These are phyloP conservation scores for Sebastes flavidus DNA, from an alignment of 2,797 vertebrate species.

Conservation along the genomic window DNA sequence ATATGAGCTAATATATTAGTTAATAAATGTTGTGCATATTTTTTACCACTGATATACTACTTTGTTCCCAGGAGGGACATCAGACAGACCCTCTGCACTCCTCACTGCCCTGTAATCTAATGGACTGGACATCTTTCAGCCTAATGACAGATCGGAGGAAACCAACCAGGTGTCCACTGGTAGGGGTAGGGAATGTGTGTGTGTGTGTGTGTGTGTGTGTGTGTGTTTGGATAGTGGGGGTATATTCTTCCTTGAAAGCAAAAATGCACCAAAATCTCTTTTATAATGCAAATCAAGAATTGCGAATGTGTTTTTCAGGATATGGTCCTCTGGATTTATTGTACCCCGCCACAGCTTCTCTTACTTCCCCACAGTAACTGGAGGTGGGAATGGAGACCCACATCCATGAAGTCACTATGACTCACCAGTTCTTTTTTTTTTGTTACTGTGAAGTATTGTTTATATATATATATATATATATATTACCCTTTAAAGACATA, in stretches of 20 bases:
- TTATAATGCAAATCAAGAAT: background rate
- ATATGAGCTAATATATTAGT: background rate
- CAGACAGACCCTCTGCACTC: background rate
- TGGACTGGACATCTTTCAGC: slow-evolving; percentile 24
- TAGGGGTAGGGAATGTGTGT: background rate
- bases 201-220: background rate
- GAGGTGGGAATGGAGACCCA: background rate
- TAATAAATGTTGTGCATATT: background rate
- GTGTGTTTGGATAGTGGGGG: background rate
- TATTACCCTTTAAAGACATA: background rate
- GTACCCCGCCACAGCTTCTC: background rate
- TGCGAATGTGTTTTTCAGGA: background rate
- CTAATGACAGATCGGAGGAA: slow-evolving; percentile 58
- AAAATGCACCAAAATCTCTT: background rate
- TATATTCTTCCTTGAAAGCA: background rate
- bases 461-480: too few species aligned
- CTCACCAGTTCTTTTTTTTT: background rate
- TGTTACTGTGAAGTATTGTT: background rate
- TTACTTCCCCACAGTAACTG: background rate
- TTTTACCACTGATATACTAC: background rate
- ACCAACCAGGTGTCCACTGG: slow-evolving; percentile 45
- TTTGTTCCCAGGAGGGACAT: background rate
- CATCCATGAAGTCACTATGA: background rate
- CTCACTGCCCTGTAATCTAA: slow-evolving; percentile 40
- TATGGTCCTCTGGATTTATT: background rate